Percentiles rank a stretch among this genome's conserved stretches.
Evolutionary conservation across 2,797 vertebrate genomes (phyloP).

Genomic region (Smutsia gigantea): DNA sequence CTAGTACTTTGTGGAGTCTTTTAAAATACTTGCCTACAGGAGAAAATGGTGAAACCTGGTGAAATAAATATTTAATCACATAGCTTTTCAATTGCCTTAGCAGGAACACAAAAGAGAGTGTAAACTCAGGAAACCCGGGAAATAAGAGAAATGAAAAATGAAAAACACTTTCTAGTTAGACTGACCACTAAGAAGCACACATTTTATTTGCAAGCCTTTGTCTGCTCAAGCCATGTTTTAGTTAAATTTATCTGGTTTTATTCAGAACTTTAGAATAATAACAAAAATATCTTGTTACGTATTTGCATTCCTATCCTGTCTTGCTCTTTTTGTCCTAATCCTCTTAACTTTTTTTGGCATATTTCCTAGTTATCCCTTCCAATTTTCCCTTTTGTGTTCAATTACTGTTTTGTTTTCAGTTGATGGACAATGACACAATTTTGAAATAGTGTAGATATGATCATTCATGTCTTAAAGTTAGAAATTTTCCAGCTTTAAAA

Average conservation of each 20-base stretch:
- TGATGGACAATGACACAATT: not conserved
- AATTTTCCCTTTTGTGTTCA: not conserved
- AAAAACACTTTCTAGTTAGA: not conserved
- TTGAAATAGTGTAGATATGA: not conserved
- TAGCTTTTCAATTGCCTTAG: constrained; percentile 28
- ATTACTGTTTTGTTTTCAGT: not conserved
- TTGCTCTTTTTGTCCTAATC: constrained; percentile 30
- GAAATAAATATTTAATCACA: constrained; percentile 23
- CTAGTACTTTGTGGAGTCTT: not conserved
- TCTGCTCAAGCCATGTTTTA: not conserved
- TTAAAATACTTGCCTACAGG: constrained; percentile 13
- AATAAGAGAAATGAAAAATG: constrained; percentile 15
- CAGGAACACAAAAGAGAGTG: not conserved
- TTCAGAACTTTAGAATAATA: not conserved
- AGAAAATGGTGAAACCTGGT: constrained; percentile 3
- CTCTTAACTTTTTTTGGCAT: not conserved
- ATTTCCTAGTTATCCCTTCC: constrained; percentile 51
- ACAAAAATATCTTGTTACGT: not conserved
- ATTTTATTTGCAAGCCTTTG: not conserved
- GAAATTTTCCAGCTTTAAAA: not conserved
- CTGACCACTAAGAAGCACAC: not conserved
- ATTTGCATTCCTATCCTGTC: not conserved
- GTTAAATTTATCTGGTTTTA: not conserved
- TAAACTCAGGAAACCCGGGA: not conserved
- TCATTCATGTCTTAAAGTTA: not conserved